Evolutionary conservation across 2,888 invertebrate species (phyloP), one percentile per base, ranked within the genome.

Genomic region (Erynnis tages): DNA sequence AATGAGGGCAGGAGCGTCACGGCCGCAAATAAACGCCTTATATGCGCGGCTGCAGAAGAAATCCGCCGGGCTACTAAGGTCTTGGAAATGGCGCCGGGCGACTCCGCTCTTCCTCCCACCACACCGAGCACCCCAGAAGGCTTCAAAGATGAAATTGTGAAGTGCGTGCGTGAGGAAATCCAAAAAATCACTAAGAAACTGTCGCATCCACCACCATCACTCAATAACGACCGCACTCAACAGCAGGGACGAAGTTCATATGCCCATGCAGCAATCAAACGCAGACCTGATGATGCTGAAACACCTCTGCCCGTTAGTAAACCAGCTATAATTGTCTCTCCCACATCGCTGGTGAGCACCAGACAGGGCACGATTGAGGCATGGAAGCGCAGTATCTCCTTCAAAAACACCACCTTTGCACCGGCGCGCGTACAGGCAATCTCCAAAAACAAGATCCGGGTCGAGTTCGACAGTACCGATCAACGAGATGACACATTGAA

Each of bases 61-160:
- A 29, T 29, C 5, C 32, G 32, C 8, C 14, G 16, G 1, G 32
- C 32, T 1, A 14, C 32, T 2, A 32, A 5, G 8, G 7, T 32
- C 1, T 14, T 32, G 0, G 32, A 32, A 14, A 32, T 3, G 11
- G 29, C 11, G 11, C 29, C 16, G 58, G 61, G 4, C 3, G 3
- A 4, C 3, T 6, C 21, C 59, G 58, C 59, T 57, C 59, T 58
- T 59, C 59, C 56, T 59, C 54, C 47, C 29, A 58, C 58, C 58
- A 55, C 58, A 60, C 60, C 60, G 60, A 59, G 59, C 58, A 6
- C 3, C 6, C 21, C 21, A 21, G 4, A 4, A 3, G 21, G 21
- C 3, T 6, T 21, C 6, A 21, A 21, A 6, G 21, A 21, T 3
- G 21, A 21, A 6, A 21, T 21, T 6, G 21, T 21, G 3, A 6